Percentiles rank a stretch among this genome's conserved stretches.
Evolutionary conservation across 2,113 vertebrate genomes (phyloP).

Genomic region (Sorex fumeus): DNA sequence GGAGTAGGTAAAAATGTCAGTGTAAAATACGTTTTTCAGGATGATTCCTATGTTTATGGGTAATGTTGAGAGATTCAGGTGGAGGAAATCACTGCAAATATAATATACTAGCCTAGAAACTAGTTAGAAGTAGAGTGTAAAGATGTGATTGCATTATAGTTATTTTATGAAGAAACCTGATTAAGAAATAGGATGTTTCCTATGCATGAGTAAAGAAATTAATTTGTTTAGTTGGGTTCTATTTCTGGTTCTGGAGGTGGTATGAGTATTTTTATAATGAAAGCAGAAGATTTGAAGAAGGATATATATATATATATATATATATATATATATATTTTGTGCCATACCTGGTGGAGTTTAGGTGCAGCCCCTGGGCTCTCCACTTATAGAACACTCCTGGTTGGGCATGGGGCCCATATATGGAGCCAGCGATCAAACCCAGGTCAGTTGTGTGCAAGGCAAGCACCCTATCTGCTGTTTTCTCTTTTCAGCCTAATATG

Average conservation of each 20-base stretch:
- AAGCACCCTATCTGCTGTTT: too few relatives aligned
- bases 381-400: too few relatives aligned
- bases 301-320: too few relatives aligned
- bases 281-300: not conserved
- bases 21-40: not conserved
- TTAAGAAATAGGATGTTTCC: not conserved
- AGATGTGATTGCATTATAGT: not conserved
- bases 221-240: not conserved
- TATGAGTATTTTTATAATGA: not conserved
- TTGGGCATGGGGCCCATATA: too few relatives aligned
- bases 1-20: not conserved
- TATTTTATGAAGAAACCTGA: not conserved
- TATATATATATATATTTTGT: too few relatives aligned
- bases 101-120: not conserved
- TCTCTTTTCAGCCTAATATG: too few relatives aligned
- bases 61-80: not conserved
- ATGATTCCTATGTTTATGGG: not conserved
- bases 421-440: too few relatives aligned
- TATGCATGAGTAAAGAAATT: not conserved
- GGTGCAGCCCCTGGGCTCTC: too few relatives aligned
- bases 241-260: not conserved
- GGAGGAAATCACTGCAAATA: not conserved
- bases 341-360: too few relatives aligned
- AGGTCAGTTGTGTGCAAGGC: too few relatives aligned
- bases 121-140: not conserved